Evolutionary conservation across 2,888 invertebrate species (phyloP), one percentile per base, ranked within the genome.

Genomic region (Andrena bucephala): DNA sequence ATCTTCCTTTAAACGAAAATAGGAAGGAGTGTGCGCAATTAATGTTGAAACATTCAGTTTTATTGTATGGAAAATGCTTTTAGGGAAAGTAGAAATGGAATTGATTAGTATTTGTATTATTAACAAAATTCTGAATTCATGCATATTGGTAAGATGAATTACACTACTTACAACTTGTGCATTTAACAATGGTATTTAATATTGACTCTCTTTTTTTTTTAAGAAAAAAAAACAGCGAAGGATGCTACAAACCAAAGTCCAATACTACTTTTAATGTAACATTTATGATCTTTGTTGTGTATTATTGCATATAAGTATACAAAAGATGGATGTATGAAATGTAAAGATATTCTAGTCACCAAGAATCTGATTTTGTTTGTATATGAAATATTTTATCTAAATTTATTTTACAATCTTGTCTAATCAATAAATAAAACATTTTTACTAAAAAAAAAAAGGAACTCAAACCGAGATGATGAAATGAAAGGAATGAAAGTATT

Each of bases 341-440:
- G 92, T 93, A 89, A 93, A 93, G 88, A 93, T 93, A 93, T 93
- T 94, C 94, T 94, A 94, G 94, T 94, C 94, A 93, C 88, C 89
- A 88, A 85, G 87, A 92, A 92, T 92, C 90, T 91, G 89, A 90
- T 87, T 92, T 94, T 88, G 90, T 94, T 94, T 90, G 74, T 88
- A 74, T 70, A 76, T 57, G 73, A 81, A 77, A 52, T 70, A 42
- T 83, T 72, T 78, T 79, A 77, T 77, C 74, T 75, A 75, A 82
- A 82, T 74, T 85, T 81, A 77, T 71, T 77, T 75, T 77, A n/a
- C 13, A 70, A 71, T 60, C 73, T 72, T 63, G 57, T 70, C n/a
- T 74, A 62, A 77, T 70, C 42, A 72, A 75, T 71, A 78, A 83
- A 73, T 20, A 24, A 75, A 76, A 52, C 50, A 63, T 66, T 68